phyloP scores from a whole-genome alignment of 2,888 invertebrate species.

The Andrena flavipes region DNA sequence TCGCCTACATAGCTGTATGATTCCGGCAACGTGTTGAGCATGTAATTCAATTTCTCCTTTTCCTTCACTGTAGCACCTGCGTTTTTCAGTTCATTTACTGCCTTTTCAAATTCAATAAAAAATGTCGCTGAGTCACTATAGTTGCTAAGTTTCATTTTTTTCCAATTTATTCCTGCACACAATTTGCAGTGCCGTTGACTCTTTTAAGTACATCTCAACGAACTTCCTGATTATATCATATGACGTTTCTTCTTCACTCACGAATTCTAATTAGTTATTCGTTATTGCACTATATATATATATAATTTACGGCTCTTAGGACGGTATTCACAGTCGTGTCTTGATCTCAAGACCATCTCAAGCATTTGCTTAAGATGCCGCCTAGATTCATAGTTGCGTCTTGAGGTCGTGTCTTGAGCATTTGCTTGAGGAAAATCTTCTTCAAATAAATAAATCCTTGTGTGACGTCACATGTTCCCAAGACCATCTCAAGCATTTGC shows the following conservation, averaged over 20 bases:
- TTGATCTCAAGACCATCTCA: too few relatives aligned
- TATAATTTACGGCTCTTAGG: slow-evolving; percentile 63
- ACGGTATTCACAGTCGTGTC: too few relatives aligned
- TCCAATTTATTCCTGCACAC: slow-evolving; percentile 31
- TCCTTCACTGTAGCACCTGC: neutral
- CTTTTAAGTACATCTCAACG: slow-evolving; percentile 27
- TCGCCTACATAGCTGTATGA: slow-evolving; percentile 57
- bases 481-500: too few relatives aligned
- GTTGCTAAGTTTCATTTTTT: slow-evolving; percentile 22
- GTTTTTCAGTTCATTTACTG: slow-evolving; percentile 31
- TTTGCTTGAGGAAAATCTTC: too few relatives aligned
- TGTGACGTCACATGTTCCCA: too few relatives aligned
- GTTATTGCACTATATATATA: slow-evolving; percentile 31
- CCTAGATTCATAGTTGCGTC: too few relatives aligned
- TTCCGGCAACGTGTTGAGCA: slow-evolving; percentile 68
- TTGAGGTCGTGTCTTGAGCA: too few relatives aligned
- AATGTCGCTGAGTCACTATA: slow-evolving; percentile 28
- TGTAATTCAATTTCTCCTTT: slow-evolving; percentile 59
- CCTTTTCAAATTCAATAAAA: slow-evolving; percentile 56
- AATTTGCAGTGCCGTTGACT: slow-evolving; percentile 48
- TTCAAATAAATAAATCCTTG: too few relatives aligned
- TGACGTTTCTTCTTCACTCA: slow-evolving; percentile 2
- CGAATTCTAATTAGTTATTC: slow-evolving; percentile 42
- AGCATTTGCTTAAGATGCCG: too few relatives aligned
- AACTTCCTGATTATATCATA: slow-evolving; percentile 36